phyloP scores from a whole-genome alignment of 2,113 vertebrate genomes.

The Oryzias melastigma region DNA sequence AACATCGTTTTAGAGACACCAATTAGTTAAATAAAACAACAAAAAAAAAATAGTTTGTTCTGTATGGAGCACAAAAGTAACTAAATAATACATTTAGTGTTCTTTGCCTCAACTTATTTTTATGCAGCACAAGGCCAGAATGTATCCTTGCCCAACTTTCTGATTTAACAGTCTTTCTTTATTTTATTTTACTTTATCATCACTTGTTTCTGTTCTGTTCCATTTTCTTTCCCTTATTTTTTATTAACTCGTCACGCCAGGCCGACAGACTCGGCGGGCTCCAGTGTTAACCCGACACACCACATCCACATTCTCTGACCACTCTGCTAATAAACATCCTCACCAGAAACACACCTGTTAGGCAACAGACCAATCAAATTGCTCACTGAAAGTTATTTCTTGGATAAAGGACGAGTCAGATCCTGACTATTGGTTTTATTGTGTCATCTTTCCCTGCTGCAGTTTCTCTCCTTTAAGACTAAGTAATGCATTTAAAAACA shows the following conservation, averaged over 20 bases:
- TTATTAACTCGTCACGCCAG: slow-evolving; percentile 33
- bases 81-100: background rate
- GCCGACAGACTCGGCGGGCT: slow-evolving; percentile 21
- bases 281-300: slow-evolving; percentile 25
- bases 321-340: slow-evolving; percentile 21
- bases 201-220: slow-evolving; percentile 41
- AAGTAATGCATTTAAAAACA: slow-evolving; percentile 45
- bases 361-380: slow-evolving; percentile 10
- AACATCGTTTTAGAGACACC: too few relatives aligned
- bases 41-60: background rate
- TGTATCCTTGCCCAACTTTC: background rate
- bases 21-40: too few relatives aligned
- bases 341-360: slow-evolving; percentile 17
- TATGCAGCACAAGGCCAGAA: background rate
- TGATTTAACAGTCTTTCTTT: slow-evolving; percentile 36
- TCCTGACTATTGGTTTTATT: slow-evolving; percentile 36
- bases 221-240: slow-evolving; percentile 42
- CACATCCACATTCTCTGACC: slow-evolving; percentile 39
- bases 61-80: background rate
- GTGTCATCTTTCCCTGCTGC: slow-evolving; percentile 51
- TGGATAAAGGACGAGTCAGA: slow-evolving; percentile 18
- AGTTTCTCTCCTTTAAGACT: slow-evolving; percentile 56
- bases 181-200: slow-evolving; percentile 35
- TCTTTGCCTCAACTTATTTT: slow-evolving; percentile 5
- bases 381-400: slow-evolving; percentile 23